Base-by-base conservation (phyloP, 2,113 vertebrate species). In the Chunga burmeisteri region DNA sequence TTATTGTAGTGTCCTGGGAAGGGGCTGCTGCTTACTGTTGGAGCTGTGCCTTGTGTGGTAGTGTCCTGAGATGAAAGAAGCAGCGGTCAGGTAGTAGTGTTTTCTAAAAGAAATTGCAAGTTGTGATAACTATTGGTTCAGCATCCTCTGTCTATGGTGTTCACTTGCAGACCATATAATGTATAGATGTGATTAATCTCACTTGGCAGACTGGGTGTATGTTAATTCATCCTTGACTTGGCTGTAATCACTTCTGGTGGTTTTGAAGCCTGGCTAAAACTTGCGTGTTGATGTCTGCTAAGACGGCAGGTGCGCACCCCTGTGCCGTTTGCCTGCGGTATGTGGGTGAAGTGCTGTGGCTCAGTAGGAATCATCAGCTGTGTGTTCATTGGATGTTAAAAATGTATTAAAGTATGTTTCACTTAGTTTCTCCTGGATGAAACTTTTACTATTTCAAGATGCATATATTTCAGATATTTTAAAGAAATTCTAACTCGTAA, bases 401-500 rank as follows among this genome's bases (percentile, higher is more conserved):
- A 68, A 23, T 34, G 7, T 38, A 26, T 72, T 81, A 4, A 30
- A 29, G 3, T 50, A 9, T 13, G 5, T 26, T 75, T 81, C 10
- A 8, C 12, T 36, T 44, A 12, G 2, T 32, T 90, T 81, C 59
- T 70, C 34, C 36, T 42, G 16, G 20, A 19, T 65, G 18, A 52
- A 62, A 18, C 15, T 21, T 2, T 30, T 61, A 9, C 7, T 46
- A 1, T 71, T 46, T 34, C n/a, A 46, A 63, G 38, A 71, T 16
- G 1, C 3, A 2, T 32, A 26, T 13, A 47, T 82, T 50, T 46
- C n/a, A 40, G 32, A 7, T 46, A 16, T 14, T 86, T 71, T 14
- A 5, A 58, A 61, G 21, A 26, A 9, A 66, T n/a, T 30, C 15
- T 55, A 50, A 29, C 23, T 72, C 0, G 0, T 8, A 13, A 7